A percentile compares a stretch with the other conserved stretches of the same genome.
Evolutionary conservation across 1,140 invertebrate genomes (phyloP).

Genomic region (Thaumetopoea pityocampa): DNA sequence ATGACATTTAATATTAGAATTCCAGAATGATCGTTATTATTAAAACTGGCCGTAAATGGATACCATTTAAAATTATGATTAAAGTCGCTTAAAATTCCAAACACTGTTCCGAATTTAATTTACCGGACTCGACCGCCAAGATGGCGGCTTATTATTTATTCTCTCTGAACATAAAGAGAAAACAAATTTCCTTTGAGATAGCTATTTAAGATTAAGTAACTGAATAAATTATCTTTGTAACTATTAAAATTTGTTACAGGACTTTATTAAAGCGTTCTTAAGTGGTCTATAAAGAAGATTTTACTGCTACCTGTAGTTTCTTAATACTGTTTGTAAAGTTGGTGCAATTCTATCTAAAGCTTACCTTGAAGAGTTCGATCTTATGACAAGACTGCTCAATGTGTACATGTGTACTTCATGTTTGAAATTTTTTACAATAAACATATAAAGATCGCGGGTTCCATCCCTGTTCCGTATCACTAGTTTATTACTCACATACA

Average conservation of each 20-base stretch:
- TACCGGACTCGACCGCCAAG: too few relatives aligned
- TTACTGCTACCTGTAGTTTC: background rate
- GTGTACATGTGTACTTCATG: too few relatives aligned
- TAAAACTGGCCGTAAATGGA: slow-evolving; percentile 4
- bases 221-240: slow-evolving; percentile 4
- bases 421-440: too few relatives aligned
- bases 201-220: slow-evolving; percentile 6
- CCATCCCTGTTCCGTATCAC: too few relatives aligned
- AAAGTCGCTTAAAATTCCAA: background rate
- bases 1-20: background rate
- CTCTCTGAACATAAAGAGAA: slow-evolving; percentile 23
- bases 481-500: too few relatives aligned
- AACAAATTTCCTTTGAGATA: slow-evolving; percentile 14
- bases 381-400: too few relatives aligned
- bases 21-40: background rate
- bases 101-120: slow-evolving; percentile 16
- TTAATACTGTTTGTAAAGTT: background rate
- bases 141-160: slow-evolving; percentile 28
- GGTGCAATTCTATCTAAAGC: too few relatives aligned
- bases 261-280: slow-evolving; percentile 10
- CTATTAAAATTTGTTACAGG: slow-evolving; percentile 8
- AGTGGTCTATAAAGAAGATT: background rate
- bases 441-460: too few relatives aligned
- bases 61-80: slow-evolving; percentile 8
- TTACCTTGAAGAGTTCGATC: too few relatives aligned